These are phyloP conservation scores for Furnarius figulus DNA, from an alignment of 2,113 vertebrate species.

Conservation along the genomic window DNA sequence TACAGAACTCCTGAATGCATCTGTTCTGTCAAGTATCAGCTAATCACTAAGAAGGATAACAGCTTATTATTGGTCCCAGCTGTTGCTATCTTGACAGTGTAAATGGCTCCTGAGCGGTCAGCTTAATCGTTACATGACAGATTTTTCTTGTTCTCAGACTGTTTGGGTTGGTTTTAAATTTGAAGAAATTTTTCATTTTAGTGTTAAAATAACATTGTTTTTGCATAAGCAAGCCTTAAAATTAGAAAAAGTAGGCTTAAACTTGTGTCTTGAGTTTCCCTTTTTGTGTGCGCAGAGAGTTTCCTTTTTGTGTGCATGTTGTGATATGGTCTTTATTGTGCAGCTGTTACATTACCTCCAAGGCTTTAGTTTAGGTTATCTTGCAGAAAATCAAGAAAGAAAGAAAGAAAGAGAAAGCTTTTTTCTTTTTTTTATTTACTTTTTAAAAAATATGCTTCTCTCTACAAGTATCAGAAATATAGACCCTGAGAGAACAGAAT, in stretches of 20 bases:
- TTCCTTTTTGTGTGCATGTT: background rate
- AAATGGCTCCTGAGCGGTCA: background rate
- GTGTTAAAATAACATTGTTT: background rate
- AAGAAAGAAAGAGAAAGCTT: background rate
- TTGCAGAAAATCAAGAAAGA: background rate
- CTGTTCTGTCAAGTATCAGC: background rate
- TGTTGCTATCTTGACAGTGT: background rate
- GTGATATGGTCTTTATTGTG: background rate
- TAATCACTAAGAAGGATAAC: background rate
- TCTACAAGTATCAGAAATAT: background rate
- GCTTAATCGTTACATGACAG: background rate
- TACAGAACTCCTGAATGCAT: background rate
- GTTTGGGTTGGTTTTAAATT: background rate
- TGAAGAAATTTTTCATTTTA: background rate
- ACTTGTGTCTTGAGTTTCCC: background rate
- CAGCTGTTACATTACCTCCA: background rate
- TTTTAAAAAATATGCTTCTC: background rate
- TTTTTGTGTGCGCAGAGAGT: background rate
- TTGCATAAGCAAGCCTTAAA: background rate
- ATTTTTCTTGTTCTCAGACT: background rate
- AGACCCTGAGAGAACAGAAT: background rate
- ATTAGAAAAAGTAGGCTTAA: background rate
- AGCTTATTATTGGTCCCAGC: background rate
- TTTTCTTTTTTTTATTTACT: background rate
- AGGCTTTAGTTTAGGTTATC: background rate